Base-by-base conservation (phyloP, 1,140 invertebrate species). In the Carposina sasakii region DNA sequence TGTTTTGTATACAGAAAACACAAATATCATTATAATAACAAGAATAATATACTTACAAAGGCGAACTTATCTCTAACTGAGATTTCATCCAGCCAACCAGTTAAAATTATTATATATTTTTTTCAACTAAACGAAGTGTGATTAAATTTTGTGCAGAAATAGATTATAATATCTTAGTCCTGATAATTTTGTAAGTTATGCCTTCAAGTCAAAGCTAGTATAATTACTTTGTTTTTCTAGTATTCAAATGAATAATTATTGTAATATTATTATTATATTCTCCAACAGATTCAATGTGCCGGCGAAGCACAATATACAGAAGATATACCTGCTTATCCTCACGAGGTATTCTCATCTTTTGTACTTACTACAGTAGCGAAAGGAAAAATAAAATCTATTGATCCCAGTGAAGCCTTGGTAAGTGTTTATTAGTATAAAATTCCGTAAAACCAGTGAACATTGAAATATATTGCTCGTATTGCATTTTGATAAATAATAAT, bases 241-340 rank as follows among this genome's bases (percentile, higher is more conserved):
- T n/a, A n/a, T n/a, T n/a, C n/a, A n/a, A n/a, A n/a, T n/a, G n/a
- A n/a, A n/a, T n/a, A n/a, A n/a, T n/a, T n/a, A n/a, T n/a, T n/a
- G n/a, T n/a, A n/a, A n/a, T n/a, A n/a, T n/a, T n/a, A 12, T 13
- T 8, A 2, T 30, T 40, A 40, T 40, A 3, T 17, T 36, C 2
- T 36, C 15, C 16, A 17, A 2, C 13, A 48, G 46, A 42, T 28
- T 20, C 59, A 61, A 41, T 63, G 86, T 47, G 87, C 90, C 28
- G 90, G 90, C 23, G 89, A 91, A 66, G 90, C 89, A 23, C 71
- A 87, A 57, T 92, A 90, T 63, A 63, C 88, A 17, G 88, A 90
- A 58, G 91, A 92, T 57, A 67, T 90, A 22, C 85, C 86, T 10
- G 64, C 81, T 5, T 49, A 70, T 6, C 72, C 82, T 0, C 63